Percentiles rank a stretch among this genome's conserved stretches.
These are phyloP conservation scores for Lissocephala sabroskyi DNA, from an alignment of 2,888 invertebrate species.

Conservation along the genomic window DNA sequence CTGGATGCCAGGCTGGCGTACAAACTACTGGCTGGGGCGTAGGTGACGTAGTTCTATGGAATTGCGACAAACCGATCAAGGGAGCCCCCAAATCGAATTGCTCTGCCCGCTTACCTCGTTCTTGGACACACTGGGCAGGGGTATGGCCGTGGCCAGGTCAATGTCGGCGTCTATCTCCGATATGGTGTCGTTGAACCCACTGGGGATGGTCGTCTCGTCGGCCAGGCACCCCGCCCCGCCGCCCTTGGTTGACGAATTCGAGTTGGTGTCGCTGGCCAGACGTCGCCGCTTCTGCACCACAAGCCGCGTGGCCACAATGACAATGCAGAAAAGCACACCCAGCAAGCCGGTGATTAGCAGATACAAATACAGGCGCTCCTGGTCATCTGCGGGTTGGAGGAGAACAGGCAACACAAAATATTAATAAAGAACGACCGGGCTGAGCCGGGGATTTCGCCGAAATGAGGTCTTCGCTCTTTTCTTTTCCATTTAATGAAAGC, in stretches of 20 bases:
- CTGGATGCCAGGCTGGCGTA: constrained; percentile 66
- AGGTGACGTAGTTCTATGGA: constrained; percentile 69
- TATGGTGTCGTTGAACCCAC: constrained; percentile 87
- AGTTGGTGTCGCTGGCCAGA: constrained; percentile 72
- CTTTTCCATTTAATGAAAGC: no score
- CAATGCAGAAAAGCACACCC: constrained; percentile 81
- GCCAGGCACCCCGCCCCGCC: constrained; percentile 26
- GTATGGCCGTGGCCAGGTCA: constrained; percentile 76
- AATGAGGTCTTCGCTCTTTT: no score
- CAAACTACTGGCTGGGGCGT: constrained; percentile 66
- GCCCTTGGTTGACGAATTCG: constrained; percentile 75
- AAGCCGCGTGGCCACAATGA: constrained; percentile 80
- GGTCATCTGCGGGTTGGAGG: constrained; percentile 59
- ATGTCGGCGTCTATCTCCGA: constrained; percentile 86
- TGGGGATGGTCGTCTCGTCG: constrained; percentile 82
- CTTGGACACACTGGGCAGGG: constrained; percentile 73
- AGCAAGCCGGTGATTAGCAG: constrained; percentile 82
- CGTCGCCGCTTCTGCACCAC: constrained; percentile 79
- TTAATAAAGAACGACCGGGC: no score
- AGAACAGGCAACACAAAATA: background rate
- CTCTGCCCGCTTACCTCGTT: constrained; percentile 66
- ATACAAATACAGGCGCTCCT: constrained; percentile 83
- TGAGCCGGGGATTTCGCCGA: no score
- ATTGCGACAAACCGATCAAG: no score
- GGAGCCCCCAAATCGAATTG: no score